phyloP scores from a whole-genome alignment of 2,113 vertebrate genomes.

The Stigmatopora argus region DNA sequence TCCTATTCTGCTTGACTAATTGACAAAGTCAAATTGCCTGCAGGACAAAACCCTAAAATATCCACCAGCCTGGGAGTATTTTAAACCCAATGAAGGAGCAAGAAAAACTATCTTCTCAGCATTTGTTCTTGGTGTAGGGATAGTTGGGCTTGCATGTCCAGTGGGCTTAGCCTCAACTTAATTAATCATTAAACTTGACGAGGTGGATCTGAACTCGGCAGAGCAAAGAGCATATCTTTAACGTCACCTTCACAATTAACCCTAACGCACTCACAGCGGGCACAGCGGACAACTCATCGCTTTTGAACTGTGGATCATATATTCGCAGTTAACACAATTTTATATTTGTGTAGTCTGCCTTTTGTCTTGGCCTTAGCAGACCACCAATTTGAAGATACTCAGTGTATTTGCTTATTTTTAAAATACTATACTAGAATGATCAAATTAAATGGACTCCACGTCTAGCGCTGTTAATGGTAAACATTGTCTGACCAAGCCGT shows the following conservation, averaged over 20 bases:
- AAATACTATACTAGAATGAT: no score
- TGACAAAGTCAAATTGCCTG: not conserved
- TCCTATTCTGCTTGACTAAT: not conserved
- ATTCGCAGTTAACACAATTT: not conserved
- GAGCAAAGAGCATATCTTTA: not conserved
- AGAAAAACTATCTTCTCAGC: slow-evolving; percentile 21
- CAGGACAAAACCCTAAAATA: not conserved
- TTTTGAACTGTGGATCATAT: not conserved
- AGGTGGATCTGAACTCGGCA: not conserved
- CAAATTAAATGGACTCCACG: no score
- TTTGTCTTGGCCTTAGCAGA: not conserved
- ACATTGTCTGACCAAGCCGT: no score
- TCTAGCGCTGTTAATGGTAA: no score
- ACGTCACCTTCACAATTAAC: not conserved
- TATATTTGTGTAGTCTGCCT: not conserved
- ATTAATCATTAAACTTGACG: slow-evolving; percentile 22
- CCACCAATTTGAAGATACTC: not conserved
- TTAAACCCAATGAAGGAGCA: slow-evolving; percentile 4
- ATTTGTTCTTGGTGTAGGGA: slow-evolving; percentile 26
- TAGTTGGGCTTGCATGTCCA: slow-evolving; percentile 9
- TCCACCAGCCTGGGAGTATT: not conserved
- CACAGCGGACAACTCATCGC: not conserved
- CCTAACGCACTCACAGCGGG: not conserved
- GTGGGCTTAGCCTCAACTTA: slow-evolving; percentile 17
- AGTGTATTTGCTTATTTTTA: no score